Conservation (phyloP, 2,888 invertebrate species). For the Drosophila borborema region DNA sequence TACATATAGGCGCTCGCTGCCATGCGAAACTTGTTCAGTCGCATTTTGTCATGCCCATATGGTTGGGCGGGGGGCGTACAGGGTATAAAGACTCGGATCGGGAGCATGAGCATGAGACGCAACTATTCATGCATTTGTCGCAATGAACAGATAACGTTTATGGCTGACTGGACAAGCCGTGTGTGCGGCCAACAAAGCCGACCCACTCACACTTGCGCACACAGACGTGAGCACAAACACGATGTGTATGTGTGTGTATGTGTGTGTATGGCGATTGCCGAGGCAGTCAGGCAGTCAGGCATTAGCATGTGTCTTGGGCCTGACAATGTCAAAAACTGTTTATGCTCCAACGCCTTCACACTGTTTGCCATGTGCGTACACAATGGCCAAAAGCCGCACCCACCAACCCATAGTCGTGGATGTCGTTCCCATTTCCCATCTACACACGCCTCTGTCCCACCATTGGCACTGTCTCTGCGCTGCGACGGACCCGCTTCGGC, state of each 20-base stretch:
- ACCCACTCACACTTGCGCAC: constrained; percentile 18
- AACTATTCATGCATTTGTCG: constrained; percentile 76
- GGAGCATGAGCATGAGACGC: constrained; percentile 30
- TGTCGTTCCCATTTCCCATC: not conserved
- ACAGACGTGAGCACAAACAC: constrained; percentile 7
- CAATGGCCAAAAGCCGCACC: constrained; percentile 48
- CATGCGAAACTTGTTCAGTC: constrained; percentile 1
- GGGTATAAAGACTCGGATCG: constrained; percentile 38
- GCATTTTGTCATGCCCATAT: constrained; percentile 2
- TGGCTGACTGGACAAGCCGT: constrained; percentile 69
- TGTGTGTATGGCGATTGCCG: constrained; percentile 10
- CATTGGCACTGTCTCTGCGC: not conserved
- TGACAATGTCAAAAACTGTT: constrained; percentile 80
- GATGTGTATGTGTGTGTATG: constrained; percentile 6
- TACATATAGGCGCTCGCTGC: not conserved
- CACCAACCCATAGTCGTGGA: not conserved
- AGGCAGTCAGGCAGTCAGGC: constrained; percentile 48
- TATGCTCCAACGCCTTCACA: constrained; percentile 75
- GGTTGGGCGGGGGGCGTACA: constrained; percentile 13
- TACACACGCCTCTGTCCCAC: not conserved
- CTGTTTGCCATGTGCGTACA: constrained; percentile 68
- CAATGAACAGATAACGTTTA: constrained; percentile 74
- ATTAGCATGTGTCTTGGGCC: constrained; percentile 78
- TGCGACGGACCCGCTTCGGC: constrained; percentile 3
- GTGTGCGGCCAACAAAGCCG: constrained; percentile 41